Evolutionary conservation across 1,140 invertebrate genomes (phyloP), one percentile per base, ranked within the genome.

Genomic region (Argopecten irradians): DNA sequence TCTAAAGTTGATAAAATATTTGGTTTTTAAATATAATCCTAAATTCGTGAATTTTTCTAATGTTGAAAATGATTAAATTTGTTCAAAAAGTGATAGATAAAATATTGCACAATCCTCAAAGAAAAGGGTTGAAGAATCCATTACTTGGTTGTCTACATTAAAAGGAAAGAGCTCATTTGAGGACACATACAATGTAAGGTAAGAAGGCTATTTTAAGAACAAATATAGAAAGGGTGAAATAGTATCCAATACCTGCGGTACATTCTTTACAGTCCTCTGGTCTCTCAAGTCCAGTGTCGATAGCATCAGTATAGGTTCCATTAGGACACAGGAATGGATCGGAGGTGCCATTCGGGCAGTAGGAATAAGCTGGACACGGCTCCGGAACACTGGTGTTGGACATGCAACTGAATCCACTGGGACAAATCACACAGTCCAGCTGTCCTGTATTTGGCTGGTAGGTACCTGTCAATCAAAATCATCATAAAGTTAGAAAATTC

Each of bases 241-340:
- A n/a, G n/a, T n/a, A n/a, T n/a, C n/a, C n/a, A n/a, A n/a, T 89
- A 94, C 94, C 94, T 87, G 92, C 89, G 71, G 85, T n/a, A 91
- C 94, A 95, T 2, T 84, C 86, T 11, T 71, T 32, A 88, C 94
- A 95, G 55, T 95, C 89, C 22, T 87, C 87, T 22, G 90, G 87
- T 33, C 46, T 83, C 11, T 89, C 89, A 34, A 94, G 83, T 13
- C 93, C 92, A n/a, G 89, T 92, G 13, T 90, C 92, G 32, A 55
- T 89, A 41, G 84, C 84, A 11, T 88, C 82, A 33, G 93, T 95
- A 91, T 93, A 95, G 1, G 93, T 93, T 19, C 94, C 94, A 86
- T 94, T 92, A 9, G 87, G 89, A 91, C 94, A 95, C 33, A 92
- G 89, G 16, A 91, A 89, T 0, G 94, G 94, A 14, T 91, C 85